Evolutionary conservation across 2,888 invertebrate genomes (phyloP).

Genomic region (Spisula subtruncata): DNA sequence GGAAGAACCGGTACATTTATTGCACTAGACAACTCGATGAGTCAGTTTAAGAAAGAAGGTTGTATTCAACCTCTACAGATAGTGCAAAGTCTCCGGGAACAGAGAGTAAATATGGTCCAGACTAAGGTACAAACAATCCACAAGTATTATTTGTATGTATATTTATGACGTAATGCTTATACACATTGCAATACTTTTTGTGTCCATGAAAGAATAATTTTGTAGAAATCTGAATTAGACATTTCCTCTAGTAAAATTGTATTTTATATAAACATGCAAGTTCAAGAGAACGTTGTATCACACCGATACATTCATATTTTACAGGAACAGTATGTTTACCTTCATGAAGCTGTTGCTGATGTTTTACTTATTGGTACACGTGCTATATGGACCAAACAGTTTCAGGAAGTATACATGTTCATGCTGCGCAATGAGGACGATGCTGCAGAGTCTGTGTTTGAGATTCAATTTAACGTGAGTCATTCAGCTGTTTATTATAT

Average conservation of each 20-base stretch:
- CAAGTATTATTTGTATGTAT: too few species aligned
- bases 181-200: too few species aligned
- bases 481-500: not conserved
- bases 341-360: slow-evolving; percentile 58
- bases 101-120: slow-evolving; percentile 62
- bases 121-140: slow-evolving; percentile 41
- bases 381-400: slow-evolving; percentile 42
- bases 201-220: too few species aligned
- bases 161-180: too few species aligned
- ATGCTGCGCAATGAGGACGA: not conserved
- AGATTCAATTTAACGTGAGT: slow-evolving; percentile 48
- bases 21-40: slow-evolving; percentile 47
- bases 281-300: too few species aligned
- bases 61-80: slow-evolving; percentile 43
- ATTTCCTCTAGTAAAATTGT: too few species aligned
- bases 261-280: too few species aligned
- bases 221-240: too few species aligned
- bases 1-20: slow-evolving; percentile 61
- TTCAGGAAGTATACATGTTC: slow-evolving; percentile 32
- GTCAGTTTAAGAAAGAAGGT: slow-evolving; percentile 45
- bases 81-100: slow-evolving; percentile 46
- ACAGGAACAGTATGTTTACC: slow-evolving; percentile 58
- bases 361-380: slow-evolving; percentile 51
- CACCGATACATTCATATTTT: not conserved
- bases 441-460: not conserved